These are phyloP conservation scores for Anguilla japonica DNA, from an alignment of 2,113 vertebrate species.

Conservation along the genomic window DNA sequence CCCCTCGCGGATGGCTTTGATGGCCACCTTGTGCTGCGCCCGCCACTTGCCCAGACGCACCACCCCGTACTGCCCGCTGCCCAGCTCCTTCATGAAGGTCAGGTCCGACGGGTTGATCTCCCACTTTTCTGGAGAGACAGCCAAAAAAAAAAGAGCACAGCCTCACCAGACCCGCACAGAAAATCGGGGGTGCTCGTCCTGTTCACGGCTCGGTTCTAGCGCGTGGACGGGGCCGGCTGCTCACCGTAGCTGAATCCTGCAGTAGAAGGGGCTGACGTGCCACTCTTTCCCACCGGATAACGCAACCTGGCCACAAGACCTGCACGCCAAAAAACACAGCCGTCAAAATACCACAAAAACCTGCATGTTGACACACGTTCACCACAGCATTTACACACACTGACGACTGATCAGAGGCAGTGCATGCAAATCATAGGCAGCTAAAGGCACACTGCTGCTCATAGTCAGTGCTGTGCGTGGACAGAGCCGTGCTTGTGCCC, in stretches of 20 bases:
- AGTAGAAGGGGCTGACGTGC: constrained; percentile 77
- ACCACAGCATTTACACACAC: not conserved
- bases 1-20: constrained; percentile 89
- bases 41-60: constrained; percentile 92
- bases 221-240: no score
- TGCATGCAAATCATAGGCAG: not conserved
- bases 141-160: not conserved
- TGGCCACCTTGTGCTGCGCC: constrained; percentile 87
- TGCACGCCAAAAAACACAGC: constrained; percentile 45
- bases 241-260: constrained; percentile 95
- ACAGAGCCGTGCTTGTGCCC: not conserved
- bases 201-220: no score
- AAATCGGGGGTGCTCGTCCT: no score
- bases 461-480: no score
- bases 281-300: constrained; percentile 81
- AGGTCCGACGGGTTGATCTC: constrained; percentile 89
- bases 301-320: constrained; percentile 87
- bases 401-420: not conserved
- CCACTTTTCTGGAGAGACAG: constrained; percentile 80
- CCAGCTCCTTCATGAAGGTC: constrained; percentile 92
- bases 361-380: not conserved
- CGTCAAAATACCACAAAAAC: not conserved
- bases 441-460: no score
- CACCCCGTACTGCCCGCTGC: constrained; percentile 85
- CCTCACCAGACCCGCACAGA: not conserved